Conservation (phyloP, 2,113 vertebrate species). For the Oreochromis aureus region DNA sequence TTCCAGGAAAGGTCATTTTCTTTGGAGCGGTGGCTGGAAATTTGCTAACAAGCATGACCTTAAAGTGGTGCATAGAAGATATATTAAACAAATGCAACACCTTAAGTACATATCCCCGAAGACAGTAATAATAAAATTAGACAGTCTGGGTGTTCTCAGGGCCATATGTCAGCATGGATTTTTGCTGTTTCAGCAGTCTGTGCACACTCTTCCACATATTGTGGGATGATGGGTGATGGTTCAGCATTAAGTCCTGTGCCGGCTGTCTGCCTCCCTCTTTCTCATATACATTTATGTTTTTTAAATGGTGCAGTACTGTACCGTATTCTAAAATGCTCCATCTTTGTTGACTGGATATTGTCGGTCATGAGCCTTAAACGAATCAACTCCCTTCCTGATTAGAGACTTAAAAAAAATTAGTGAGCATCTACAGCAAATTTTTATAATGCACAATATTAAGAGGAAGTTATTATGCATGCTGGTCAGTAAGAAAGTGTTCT, state of each 20-base stretch:
- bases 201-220: not conserved
- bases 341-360: not conserved
- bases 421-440: not conserved
- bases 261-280: not conserved
- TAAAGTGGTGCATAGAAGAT: not conserved
- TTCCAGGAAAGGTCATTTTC: not conserved
- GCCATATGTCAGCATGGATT: not conserved
- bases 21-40: not conserved
- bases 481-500: not conserved
- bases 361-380: not conserved
- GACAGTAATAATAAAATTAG: not conserved
- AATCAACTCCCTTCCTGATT: not conserved
- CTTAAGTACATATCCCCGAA: not conserved
- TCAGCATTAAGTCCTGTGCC: constrained; percentile 30
- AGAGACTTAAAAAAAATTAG: rapidly evolving
- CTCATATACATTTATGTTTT: not conserved
- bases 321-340: not conserved
- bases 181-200: constrained; percentile 41
- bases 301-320: not conserved
- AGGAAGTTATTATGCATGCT: not conserved
- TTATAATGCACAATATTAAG: not conserved
- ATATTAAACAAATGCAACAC: not conserved
- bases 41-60: not conserved
- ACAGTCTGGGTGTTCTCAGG: not conserved
- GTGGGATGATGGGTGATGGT: not conserved